phyloP scores from a whole-genome alignment of 2,797 vertebrate genomes.

The Vireo griseus region DNA sequence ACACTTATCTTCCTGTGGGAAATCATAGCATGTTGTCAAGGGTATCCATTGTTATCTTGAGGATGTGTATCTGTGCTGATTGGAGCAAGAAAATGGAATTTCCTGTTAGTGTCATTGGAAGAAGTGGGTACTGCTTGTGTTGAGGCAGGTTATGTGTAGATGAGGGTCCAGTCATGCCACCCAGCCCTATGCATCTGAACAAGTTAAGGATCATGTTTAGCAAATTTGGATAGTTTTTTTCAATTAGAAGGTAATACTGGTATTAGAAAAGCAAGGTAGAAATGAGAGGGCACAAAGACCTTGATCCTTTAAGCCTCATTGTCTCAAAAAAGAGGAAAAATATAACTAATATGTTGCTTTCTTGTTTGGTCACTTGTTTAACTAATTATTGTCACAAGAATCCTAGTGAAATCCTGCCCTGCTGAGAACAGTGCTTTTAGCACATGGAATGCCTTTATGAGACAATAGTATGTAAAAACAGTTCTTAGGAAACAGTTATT shows the following conservation, averaged over 20 bases:
- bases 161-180: not conserved
- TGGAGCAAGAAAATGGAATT: not conserved
- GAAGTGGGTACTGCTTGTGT: not conserved
- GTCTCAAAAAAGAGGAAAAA: not conserved
- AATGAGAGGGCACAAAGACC: not conserved
- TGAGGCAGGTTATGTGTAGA: not conserved
- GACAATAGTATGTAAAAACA: not conserved
- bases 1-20: not conserved
- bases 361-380: not conserved
- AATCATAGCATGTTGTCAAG: not conserved
- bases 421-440: not conserved
- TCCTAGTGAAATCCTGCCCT: not conserved
- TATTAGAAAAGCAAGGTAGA: not conserved
- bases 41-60: not conserved
- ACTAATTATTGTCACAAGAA: not conserved
- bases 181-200: not conserved
- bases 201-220: not conserved
- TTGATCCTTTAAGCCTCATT: not conserved
- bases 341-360: not conserved
- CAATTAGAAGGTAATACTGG: not conserved
- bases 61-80: not conserved
- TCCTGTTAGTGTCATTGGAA: not conserved
- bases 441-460: not conserved
- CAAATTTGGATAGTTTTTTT: not conserved
- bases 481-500: not conserved